phyloP scores from a whole-genome alignment of 2,113 vertebrate species.

The Antechinus flavipes region DNA sequence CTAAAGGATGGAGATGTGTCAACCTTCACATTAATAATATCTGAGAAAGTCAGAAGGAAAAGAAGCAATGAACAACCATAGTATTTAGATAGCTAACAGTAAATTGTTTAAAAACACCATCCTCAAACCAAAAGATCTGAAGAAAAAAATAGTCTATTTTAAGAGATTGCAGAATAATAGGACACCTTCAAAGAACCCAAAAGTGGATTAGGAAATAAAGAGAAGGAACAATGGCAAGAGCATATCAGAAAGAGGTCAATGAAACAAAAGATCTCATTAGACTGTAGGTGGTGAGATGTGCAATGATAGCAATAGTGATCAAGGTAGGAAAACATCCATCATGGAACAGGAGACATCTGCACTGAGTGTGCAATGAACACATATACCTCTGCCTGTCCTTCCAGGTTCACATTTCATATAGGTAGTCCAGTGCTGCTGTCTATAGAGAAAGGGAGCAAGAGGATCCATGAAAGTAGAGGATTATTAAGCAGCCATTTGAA shows the following conservation, averaged over 20 bases:
- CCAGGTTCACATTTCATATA: neutral
- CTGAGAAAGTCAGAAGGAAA: constrained; percentile 17
- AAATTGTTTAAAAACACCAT: neutral
- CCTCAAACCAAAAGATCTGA: neutral
- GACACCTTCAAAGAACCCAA: neutral
- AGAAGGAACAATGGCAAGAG: constrained; percentile 29
- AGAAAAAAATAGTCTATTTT: constrained; percentile 32
- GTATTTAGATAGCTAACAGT: neutral
- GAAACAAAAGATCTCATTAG: neutral
- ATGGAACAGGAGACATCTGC: neutral
- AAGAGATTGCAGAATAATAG: neutral
- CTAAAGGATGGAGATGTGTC: neutral
- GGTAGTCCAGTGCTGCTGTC: neutral
- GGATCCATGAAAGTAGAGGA: constrained; percentile 16
- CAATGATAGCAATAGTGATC: neutral
- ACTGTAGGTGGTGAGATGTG: neutral
- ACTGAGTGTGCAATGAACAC: neutral
- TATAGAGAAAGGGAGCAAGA: neutral
- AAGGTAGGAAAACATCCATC: neutral
- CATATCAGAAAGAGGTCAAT: neutral
- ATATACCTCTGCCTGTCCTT: neutral
- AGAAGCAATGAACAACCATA: neutral
- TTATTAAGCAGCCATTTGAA: constrained; percentile 63
- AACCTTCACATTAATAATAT: neutral
- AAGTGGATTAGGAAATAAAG: neutral